Base-by-base conservation (phyloP, 1,140 invertebrate species). In the Zaprionus nigranus region DNA sequence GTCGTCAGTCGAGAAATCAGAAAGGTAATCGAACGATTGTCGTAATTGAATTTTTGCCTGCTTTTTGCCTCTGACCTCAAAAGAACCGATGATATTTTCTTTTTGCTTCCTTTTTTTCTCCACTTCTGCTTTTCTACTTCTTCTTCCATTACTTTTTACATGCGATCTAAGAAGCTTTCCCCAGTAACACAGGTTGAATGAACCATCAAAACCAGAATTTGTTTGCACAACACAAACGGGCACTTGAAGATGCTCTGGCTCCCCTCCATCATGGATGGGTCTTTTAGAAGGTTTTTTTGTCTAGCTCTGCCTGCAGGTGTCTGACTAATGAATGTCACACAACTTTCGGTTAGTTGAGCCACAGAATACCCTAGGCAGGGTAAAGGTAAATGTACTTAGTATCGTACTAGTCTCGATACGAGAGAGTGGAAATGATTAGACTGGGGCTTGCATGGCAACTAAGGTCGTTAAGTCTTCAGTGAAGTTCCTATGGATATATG, bases 141-240 rank as follows among this genome's bases (percentile, higher is more conserved):
- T 30, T 11, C 30, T 34, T 34, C 30, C 30, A 11, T 34, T 34
- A 34, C 13, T 36, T 68, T 24, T 49, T 26, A 58, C n/a, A 24
- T 59, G 38, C 38, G 46, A 49, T 51, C 53, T 56, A 7, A 11
- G 53, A 7, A n/a, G 73, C 67, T 71, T 75, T 70, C 60, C 67
- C 73, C 43, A 34, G 6, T 24, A 26, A 20, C 7, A 1, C 59
- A 40, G 36, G 70, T 66, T 73, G 71, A 73, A 67, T 67, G 71
- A 73, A 60, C 57, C 46, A 59, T 71, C 60, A 22, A 69, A 75
- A 75, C 53, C 72, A 75, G 72, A 75, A 65, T 71, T 75, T 75
- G 22, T 68, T 38, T 53, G 30, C 20, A 74, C 30, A 66, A 24
- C 15, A 40, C 54, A 17, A 66, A 36, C n/a, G 34, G 57, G 15